Evolutionary conservation across 2,888 invertebrate species (phyloP), one percentile per base, ranked within the genome.

Genomic region (Mechanitis messenoides): DNA sequence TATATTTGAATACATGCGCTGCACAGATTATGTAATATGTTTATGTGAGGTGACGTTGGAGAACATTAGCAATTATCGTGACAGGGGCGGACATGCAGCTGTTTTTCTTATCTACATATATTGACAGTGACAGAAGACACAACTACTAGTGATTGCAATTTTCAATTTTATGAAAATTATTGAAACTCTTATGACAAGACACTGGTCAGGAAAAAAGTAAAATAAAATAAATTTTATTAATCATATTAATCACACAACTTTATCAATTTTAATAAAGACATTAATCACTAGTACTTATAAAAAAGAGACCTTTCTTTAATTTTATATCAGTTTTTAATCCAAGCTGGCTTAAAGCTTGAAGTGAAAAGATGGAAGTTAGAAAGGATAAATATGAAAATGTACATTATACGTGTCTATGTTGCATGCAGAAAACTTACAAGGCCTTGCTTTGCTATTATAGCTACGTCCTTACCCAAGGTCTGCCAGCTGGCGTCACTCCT

Each of bases 391-490:
- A 33, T 45, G 45, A 47, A 33, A 60, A 53, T 38, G 45, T 54
- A 33, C 53, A 54, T 61, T 46, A 33, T 61, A 61, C 31, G 33
- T 53, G 46, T 60, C 42, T 56, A 56, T 61, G 75, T 79, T 74
- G 80, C 77, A 81, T 78, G 79, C 83, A 83, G 78, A 83, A 81
- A 80, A 77, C 77, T 79, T 72, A 75, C 79, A 80, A 85, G 84
- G 81, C 83, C 85, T 83, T 77, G 84, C 79, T 74, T 79, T 80
- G 84, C 79, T 85, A 82, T 86, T 85, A 85, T 84, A 86, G 83
- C 77, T 78, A 77, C 81, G 85, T 84, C 86, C 86, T 85, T 80
- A 79, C 69, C 75, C 87, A 85, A 88, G 87, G 88, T 82, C 80
- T 84, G 74, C 78, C 73, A 76, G 77, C 72, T 85, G 85, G 85